Evolutionary conservation across 2,797 vertebrate genomes (phyloP), one percentile per base, ranked within the genome.

Genomic region (Acanthornis magna): DNA sequence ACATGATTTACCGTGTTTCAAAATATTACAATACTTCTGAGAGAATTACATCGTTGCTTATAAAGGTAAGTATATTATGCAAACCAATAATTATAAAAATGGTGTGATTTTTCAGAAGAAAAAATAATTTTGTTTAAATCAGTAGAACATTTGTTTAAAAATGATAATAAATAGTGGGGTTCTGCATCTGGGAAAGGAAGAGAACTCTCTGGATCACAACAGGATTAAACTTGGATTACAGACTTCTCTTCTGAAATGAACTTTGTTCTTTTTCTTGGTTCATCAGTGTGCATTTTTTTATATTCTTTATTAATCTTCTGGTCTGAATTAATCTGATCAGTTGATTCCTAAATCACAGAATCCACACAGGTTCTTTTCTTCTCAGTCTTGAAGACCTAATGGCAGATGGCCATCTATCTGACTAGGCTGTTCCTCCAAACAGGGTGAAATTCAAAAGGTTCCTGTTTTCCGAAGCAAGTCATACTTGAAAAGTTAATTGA

Each of bases 1-100:
- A 94, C 81, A 98, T 98, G 98, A 98, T 99, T 96, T 97, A 98
- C 51, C 91, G 91, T 19, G 96, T 98, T 74, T 98, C 98, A 84
- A 95, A 93, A 57, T 98, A 98, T 83, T 99, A 98, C 92, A 98
- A 98, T 70, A 98, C 98, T 12, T 98, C 97, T 68, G 98, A 98
- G 91, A 98, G 97, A 94, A 98, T 98, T 91, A 98, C 98, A 32
- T 97, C 97, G 26, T 92, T 99, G 54, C 98, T 98, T 89, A 97
- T 98, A 72, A 98, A 98, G 97, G 98, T 98, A 97, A 88, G 97
- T 94, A 68, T 71, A 65, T 45, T 50, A 75, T 75, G 19, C 13
- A 47, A 65, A 72, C 32, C 38, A 40, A 15, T 61, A 3, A 22
- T 53, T 71, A 23, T 13, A 51, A 82, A 81, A 79, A 60, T 13